Percentiles rank a stretch among this genome's conserved stretches.
These are phyloP conservation scores for Syndactyla subalaris DNA, from an alignment of 2,797 vertebrate species.

Conservation along the genomic window DNA sequence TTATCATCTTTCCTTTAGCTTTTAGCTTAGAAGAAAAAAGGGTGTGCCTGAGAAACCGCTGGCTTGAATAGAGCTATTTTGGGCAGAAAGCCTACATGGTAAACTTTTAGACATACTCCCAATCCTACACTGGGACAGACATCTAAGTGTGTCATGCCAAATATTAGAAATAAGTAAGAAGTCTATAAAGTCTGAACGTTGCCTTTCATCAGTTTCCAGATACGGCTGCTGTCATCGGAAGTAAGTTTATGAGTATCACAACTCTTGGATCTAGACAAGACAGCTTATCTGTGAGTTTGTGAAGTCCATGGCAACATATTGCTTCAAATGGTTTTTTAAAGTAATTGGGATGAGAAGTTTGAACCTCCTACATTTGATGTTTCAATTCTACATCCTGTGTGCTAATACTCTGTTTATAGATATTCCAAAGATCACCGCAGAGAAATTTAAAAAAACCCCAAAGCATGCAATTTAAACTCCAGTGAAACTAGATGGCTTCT, in stretches of 20 bases:
- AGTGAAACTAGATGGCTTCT: background rate
- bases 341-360: background rate
- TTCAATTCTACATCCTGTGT: background rate
- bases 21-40: background rate
- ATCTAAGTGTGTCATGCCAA: background rate
- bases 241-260: background rate
- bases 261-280: background rate
- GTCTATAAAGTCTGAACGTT: background rate
- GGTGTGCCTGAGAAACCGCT: background rate
- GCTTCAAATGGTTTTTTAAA: background rate
- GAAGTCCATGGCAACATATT: background rate
- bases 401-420: background rate
- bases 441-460: background rate
- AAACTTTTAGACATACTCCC: background rate
- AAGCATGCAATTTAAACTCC: background rate
- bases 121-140: background rate
- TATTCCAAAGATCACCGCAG: fast-evolving
- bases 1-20: background rate
- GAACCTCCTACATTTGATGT: background rate
- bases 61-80: background rate
- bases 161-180: background rate
- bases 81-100: background rate
- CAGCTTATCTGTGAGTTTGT: background rate
- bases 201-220: background rate
- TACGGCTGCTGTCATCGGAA: background rate